Evolutionary conservation across 2,888 invertebrate species (phyloP).

Genomic region (Ceraclea dissimilis): DNA sequence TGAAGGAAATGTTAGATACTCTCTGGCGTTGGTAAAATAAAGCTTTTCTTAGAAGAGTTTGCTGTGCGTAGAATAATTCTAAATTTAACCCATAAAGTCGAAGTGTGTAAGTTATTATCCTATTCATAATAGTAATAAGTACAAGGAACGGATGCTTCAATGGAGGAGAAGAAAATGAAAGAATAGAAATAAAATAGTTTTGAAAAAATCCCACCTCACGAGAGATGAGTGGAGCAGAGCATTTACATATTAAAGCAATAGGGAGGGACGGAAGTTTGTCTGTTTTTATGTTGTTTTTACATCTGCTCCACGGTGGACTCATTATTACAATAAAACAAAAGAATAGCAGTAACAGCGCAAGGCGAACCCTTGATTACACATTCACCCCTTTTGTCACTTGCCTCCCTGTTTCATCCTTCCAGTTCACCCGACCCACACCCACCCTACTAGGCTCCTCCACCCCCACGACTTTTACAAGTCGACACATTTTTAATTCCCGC

Average conservation of each 20-base stretch:
- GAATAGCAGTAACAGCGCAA: conserved; percentile 9
- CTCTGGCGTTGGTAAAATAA: no score
- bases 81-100: no score
- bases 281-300: conserved; percentile 23
- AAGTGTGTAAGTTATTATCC: conserved; percentile 8
- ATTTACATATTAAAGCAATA: conserved; percentile 21
- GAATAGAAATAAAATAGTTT: neutral
- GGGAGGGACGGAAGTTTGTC: conserved; percentile 13
- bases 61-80: no score
- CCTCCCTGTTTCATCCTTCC: conserved; percentile 13
- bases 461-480: conserved; percentile 12
- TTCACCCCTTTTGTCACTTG: conserved; percentile 15
- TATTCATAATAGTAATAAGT: conserved; percentile 6
- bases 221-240: conserved; percentile 13
- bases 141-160: neutral
- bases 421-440: conserved; percentile 12
- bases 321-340: conserved; percentile 24
- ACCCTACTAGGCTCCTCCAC: neutral
- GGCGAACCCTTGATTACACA: conserved; percentile 19
- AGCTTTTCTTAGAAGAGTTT: no score
- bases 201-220: conserved; percentile 14
- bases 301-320: conserved; percentile 15
- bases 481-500: conserved; percentile 24
- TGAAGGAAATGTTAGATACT: no score
- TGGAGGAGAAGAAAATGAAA: neutral